Conservation (phyloP, 2,888 invertebrate species). For the Cartodere bifasciata region DNA sequence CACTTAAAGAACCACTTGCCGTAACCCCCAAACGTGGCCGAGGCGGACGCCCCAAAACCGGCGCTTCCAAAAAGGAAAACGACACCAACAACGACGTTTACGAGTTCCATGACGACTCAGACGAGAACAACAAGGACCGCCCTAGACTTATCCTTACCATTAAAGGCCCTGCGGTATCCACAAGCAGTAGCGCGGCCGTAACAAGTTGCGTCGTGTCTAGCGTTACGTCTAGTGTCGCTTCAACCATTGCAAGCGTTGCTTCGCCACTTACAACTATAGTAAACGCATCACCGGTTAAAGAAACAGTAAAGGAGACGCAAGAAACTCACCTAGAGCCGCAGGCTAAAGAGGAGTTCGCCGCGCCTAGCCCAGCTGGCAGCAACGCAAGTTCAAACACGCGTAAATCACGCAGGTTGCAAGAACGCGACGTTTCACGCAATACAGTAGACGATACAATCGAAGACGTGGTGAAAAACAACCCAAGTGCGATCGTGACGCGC, state of each 20-base stretch:
- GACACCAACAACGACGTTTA: conserved; percentile 63
- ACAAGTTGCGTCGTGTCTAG: conserved; percentile 26
- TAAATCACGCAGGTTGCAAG: conserved; percentile 68
- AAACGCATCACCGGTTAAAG: conserved; percentile 29
- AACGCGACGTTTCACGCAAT: conserved; percentile 60
- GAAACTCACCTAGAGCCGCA: conserved; percentile 43
- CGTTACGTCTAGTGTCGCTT: conserved; percentile 28
- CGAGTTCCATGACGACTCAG: conserved; percentile 83
- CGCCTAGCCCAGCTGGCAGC: conserved; percentile 38
- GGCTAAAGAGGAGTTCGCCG: conserved; percentile 48
- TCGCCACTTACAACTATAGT: conserved; percentile 29
- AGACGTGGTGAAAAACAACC: conserved; percentile 73
- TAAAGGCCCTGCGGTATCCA: conserved; percentile 50
- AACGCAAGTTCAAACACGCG: conserved; percentile 55
- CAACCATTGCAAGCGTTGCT: conserved; percentile 12
- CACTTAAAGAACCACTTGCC: conserved; percentile 22
- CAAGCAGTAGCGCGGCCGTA: conserved; percentile 17
- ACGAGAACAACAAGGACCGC: conserved; percentile 52
- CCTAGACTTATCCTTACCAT: conserved; percentile 72
- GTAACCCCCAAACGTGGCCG: conserved; percentile 31
- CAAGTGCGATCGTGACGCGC: conserved; percentile 36
- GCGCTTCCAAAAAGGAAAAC: conserved; percentile 40
- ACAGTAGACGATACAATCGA: conserved; percentile 83
- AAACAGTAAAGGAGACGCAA: too few relatives aligned
- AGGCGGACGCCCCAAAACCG: conserved; percentile 40